Conservation (phyloP, 2,888 invertebrate species). For the Hedychridium roseum region DNA sequence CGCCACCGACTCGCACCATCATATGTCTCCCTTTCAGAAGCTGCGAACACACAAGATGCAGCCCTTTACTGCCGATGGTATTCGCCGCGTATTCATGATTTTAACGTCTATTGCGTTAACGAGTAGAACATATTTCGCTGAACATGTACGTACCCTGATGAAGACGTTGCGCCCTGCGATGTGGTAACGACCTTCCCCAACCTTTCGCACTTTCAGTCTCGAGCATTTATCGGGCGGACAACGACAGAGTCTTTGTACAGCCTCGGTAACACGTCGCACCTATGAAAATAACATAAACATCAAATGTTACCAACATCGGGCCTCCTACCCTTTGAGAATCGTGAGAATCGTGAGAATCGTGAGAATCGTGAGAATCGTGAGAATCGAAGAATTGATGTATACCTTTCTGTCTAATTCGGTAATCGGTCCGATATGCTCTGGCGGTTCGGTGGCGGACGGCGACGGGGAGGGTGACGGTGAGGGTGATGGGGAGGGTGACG, state of each 20-base stretch:
- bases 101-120: background rate
- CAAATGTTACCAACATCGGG: too few relatives aligned
- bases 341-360: too few relatives aligned
- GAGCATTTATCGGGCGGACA: slow-evolving; percentile 77
- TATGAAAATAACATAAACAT: slow-evolving; percentile 22
- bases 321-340: too few relatives aligned
- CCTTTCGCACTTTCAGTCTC: slow-evolving; percentile 79
- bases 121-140: background rate
- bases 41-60: slow-evolving; percentile 65
- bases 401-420: slow-evolving; percentile 75
- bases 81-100: background rate
- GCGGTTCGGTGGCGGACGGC: slow-evolving; percentile 55
- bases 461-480: slow-evolving; percentile 42
- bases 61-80: background rate
- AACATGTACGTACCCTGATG: slow-evolving; percentile 78
- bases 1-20: slow-evolving; percentile 95
- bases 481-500: slow-evolving; percentile 47
- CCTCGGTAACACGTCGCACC: slow-evolving; percentile 67
- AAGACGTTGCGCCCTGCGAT: slow-evolving; percentile 89
- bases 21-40: slow-evolving; percentile 90
- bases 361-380: too few relatives aligned
- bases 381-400: slow-evolving; percentile 7
- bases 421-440: slow-evolving; percentile 58
- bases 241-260: slow-evolving; percentile 78
- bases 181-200: slow-evolving; percentile 86